Conservation (phyloP, 1,140 invertebrate species). For the Episyrphus balteatus region DNA sequence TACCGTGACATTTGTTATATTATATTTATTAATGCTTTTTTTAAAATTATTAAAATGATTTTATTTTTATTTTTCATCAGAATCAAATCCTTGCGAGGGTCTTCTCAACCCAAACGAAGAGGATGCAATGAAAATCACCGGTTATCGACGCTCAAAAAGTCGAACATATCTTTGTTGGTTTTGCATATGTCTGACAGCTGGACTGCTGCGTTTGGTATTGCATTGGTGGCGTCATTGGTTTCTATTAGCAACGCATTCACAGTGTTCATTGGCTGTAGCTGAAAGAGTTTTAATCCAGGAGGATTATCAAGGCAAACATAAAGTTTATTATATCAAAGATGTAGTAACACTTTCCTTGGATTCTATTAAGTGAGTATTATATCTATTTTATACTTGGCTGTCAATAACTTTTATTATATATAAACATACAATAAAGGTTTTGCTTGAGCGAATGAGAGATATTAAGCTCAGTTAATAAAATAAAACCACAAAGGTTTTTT, state of each 20-base stretch:
- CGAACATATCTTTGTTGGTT: slow-evolving; percentile 47
- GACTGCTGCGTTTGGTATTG: slow-evolving; percentile 66
- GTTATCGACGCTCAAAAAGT: slow-evolving; percentile 44
- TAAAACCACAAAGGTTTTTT: too few species aligned
- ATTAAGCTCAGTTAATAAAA: too few species aligned
- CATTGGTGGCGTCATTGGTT: slow-evolving; percentile 78
- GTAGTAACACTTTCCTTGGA: slow-evolving; percentile 42
- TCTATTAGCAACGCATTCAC: slow-evolving; percentile 59
- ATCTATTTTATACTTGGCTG: too few species aligned
- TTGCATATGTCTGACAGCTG: slow-evolving; percentile 53
- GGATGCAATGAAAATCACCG: slow-evolving; percentile 58
- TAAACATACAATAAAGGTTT: not conserved
- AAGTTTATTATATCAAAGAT: slow-evolving; percentile 53
- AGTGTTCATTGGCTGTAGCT: slow-evolving; percentile 58
- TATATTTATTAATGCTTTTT: slow-evolving; percentile 9
- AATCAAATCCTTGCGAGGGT: slow-evolving; percentile 18
- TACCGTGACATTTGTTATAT: not conserved
- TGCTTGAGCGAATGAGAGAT: too few species aligned
- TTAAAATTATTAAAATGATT: slow-evolving; percentile 17
- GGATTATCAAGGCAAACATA: slow-evolving; percentile 57
- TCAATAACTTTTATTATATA: not conserved
- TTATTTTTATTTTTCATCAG: slow-evolving; percentile 8
- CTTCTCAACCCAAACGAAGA: slow-evolving; percentile 51
- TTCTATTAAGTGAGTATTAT: slow-evolving; percentile 37
- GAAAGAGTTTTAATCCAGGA: slow-evolving; percentile 67